phyloP scores from a whole-genome alignment of 1,140 invertebrate genomes.

The Atta cephalotes region DNA sequence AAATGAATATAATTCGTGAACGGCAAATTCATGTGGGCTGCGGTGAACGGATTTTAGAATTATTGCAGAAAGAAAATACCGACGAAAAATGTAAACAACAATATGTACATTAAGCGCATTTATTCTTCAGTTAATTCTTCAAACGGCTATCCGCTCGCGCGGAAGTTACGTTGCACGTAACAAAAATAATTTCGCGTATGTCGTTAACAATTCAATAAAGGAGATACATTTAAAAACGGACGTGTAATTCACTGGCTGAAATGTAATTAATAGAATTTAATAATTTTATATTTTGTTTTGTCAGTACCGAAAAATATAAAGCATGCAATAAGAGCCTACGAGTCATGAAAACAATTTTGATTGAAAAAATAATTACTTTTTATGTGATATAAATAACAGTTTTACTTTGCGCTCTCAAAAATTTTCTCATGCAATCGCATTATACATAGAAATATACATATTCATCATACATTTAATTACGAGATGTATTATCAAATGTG shows the following conservation, averaged over 20 bases:
- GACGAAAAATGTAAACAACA: constrained; percentile 7
- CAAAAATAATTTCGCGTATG: constrained; percentile 38
- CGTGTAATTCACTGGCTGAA: constrained; percentile 1
- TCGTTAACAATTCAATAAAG: constrained; percentile 52
- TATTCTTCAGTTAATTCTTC: constrained; percentile 52
- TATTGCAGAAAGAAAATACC: not conserved
- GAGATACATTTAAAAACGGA: constrained; percentile 31
- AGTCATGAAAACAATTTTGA: constrained; percentile 7
- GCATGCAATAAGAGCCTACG: not conserved
- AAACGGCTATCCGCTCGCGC: constrained; percentile 34
- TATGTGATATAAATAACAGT: constrained; percentile 18
- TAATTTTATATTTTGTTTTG: constrained; percentile 42
- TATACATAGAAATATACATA: not conserved
- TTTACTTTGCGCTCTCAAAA: not conserved
- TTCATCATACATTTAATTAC: not conserved
- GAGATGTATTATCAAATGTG: no score
- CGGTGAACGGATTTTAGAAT: constrained; percentile 10
- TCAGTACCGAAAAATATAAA: constrained; percentile 1
- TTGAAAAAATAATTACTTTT: constrained; percentile 29
- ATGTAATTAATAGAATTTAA: constrained; percentile 37
- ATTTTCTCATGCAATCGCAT: not conserved
- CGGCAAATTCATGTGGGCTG: not conserved
- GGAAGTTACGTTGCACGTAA: constrained; percentile 36
- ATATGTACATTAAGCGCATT: constrained; percentile 27
- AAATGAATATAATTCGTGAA: constrained; percentile 17